A percentile compares a stretch with the other conserved stretches of the same genome.
phyloP scores from a whole-genome alignment of 2,113 vertebrate species.

The Daphoenositta chrysoptera region DNA sequence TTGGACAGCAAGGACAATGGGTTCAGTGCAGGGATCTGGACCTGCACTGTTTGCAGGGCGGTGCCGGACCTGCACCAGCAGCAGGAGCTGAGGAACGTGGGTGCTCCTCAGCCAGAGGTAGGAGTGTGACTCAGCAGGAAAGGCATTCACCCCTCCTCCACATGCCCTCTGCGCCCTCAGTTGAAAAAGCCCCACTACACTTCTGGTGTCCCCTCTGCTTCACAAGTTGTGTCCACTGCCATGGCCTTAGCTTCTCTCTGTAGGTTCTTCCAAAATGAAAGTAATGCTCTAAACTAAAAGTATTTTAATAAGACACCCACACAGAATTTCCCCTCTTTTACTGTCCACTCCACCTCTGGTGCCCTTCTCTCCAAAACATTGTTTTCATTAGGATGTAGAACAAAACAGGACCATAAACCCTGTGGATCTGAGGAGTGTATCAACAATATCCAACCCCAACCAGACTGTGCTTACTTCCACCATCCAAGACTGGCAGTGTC shows the following conservation, averaged over 20 bases:
- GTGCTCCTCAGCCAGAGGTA: not conserved
- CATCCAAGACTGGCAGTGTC: not conserved
- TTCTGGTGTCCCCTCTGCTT: not conserved
- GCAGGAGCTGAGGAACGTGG: fast-evolving
- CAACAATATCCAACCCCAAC: not conserved
- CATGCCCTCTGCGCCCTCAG: fast-evolving
- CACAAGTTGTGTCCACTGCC: fast-evolving
- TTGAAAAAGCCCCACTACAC: not conserved
- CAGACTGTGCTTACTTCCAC: fast-evolving
- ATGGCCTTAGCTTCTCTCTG: not conserved
- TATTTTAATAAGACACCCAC: fast-evolving
- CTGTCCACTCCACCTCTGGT: not conserved
- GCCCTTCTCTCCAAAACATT: not conserved
- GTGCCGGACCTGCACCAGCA: not conserved
- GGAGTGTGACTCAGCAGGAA: not conserved
- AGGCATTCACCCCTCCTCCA: too few species aligned
- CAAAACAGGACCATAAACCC: not conserved
- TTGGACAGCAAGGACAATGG: fast-evolving
- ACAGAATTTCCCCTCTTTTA: not conserved
- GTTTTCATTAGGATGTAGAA: not conserved
- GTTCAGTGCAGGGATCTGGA: not conserved
- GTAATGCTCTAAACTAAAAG: not conserved
- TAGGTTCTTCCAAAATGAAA: fast-evolving
- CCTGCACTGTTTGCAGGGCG: fast-evolving
- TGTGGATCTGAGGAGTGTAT: not conserved